These are phyloP conservation scores for Solenodon paradoxus DNA, from an alignment of 2,113 vertebrate species.

Conservation along the genomic window DNA sequence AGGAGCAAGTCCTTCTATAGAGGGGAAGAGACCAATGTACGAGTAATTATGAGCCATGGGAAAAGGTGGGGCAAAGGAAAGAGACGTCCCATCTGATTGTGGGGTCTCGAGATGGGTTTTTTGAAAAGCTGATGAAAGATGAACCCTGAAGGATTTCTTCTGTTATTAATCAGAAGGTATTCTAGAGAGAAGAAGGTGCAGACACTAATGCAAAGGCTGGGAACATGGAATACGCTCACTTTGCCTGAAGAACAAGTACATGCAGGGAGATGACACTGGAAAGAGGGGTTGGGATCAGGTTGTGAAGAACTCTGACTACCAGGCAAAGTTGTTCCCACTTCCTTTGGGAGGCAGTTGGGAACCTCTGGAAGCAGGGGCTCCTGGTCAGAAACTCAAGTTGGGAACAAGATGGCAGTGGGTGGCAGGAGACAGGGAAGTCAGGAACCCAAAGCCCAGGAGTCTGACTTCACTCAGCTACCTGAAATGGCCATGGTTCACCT, in stretches of 20 bases:
- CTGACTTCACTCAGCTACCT: background rate
- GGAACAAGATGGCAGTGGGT: background rate
- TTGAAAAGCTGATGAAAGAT: background rate
- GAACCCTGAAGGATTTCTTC: background rate
- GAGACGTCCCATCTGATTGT: background rate
- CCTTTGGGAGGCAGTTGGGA: background rate
- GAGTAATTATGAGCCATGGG: background rate
- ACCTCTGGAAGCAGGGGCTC: background rate
- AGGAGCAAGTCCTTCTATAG: background rate
- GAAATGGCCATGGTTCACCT: background rate
- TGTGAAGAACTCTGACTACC: background rate
- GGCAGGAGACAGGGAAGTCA: background rate
- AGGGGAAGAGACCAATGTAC: background rate
- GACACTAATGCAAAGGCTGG: background rate
- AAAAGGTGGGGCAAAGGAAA: background rate
- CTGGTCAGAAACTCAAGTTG: background rate
- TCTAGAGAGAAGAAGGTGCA: background rate
- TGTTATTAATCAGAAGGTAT: background rate
- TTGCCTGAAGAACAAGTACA: background rate
- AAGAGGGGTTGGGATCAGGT: background rate
- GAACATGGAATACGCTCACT: background rate
- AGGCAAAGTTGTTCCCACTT: background rate
- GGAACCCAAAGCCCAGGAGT: background rate
- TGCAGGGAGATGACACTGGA: slow-evolving; percentile 7
- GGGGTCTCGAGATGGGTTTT: background rate